Evolutionary conservation across 2,797 vertebrate genomes (phyloP).

Genomic region (Dallia pectoralis): DNA sequence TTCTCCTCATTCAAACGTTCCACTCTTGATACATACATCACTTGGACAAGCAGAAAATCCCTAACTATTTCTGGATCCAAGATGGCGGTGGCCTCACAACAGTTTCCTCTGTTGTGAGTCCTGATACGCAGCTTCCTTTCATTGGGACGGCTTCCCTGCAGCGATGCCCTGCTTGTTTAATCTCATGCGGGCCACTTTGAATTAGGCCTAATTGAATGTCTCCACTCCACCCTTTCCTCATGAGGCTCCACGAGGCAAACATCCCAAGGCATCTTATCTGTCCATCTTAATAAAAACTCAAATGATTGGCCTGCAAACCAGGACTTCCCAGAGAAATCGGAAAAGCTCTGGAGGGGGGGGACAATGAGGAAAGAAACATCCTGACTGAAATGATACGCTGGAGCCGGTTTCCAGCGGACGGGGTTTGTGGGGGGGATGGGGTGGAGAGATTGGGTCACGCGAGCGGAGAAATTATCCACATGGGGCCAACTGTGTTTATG

Average conservation of each 20-base stretch:
- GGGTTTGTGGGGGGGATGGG: constrained; percentile 56
- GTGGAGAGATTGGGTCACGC: constrained; percentile 27
- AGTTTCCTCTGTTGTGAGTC: constrained; percentile 44
- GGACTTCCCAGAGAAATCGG: constrained; percentile 58
- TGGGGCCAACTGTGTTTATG: constrained; percentile 3
- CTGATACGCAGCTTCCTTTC: constrained; percentile 37
- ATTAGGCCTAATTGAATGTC: constrained; percentile 60
- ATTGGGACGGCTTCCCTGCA: constrained; percentile 33
- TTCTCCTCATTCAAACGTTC: constrained; percentile 21
- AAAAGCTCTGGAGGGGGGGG: constrained; percentile 29
- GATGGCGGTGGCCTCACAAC: constrained; percentile 4
- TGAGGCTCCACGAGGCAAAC: constrained; percentile 62
- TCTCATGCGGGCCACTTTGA: constrained; percentile 59
- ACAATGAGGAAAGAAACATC: constrained; percentile 62
- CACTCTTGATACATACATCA: constrained; percentile 18
- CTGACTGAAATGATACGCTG: constrained; percentile 49
- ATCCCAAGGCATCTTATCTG: constrained; percentile 61
- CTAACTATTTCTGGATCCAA: constrained; percentile 39
- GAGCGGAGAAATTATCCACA: constrained; percentile 37
- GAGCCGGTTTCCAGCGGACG: constrained; percentile 48
- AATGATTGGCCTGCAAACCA: constrained; percentile 69
- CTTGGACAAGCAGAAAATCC: constrained; percentile 2
- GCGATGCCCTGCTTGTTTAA: constrained; percentile 57
- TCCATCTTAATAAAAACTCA: constrained; percentile 70
- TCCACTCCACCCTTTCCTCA: constrained; percentile 72